phyloP scores from a whole-genome alignment of 2,113 vertebrate species.

The Gopherus flavomarginatus region DNA sequence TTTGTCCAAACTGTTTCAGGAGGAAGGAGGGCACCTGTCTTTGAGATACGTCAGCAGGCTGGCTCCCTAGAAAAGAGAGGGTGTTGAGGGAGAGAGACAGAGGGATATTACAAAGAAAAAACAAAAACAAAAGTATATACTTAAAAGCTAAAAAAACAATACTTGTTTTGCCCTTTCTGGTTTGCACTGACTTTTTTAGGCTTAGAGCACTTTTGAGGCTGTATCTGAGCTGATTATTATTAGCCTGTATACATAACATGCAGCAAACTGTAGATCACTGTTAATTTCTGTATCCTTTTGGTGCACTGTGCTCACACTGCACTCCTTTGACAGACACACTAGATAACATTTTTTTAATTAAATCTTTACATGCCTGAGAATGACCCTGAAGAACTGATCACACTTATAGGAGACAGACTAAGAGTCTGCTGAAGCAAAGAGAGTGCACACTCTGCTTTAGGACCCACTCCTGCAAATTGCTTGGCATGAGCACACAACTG shows the following conservation, averaged over 20 bases:
- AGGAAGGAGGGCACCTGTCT: neutral
- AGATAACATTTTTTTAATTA: neutral
- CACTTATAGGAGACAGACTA: neutral
- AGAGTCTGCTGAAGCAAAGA: neutral
- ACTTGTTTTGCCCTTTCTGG: neutral
- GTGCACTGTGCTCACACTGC: neutral
- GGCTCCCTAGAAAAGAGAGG: neutral
- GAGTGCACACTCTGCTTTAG: neutral
- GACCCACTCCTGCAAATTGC: neutral
- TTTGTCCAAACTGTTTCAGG: neutral
- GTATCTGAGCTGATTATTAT: neutral
- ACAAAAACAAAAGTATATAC: neutral
- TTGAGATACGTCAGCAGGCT: neutral
- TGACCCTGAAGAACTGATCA: neutral
- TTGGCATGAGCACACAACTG: fast-evolving
- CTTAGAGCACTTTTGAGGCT: neutral
- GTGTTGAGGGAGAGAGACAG: no score
- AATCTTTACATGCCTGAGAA: neutral
- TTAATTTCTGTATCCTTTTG: neutral
- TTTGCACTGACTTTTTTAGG: neutral
- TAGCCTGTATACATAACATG: neutral
- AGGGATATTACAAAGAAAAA: neutral
- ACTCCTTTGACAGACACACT: neutral
- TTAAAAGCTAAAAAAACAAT: neutral
- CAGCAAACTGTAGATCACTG: neutral